Base-by-base conservation (phyloP, 2,888 invertebrate genomes). In the Trissolcus brochymenae region DNA sequence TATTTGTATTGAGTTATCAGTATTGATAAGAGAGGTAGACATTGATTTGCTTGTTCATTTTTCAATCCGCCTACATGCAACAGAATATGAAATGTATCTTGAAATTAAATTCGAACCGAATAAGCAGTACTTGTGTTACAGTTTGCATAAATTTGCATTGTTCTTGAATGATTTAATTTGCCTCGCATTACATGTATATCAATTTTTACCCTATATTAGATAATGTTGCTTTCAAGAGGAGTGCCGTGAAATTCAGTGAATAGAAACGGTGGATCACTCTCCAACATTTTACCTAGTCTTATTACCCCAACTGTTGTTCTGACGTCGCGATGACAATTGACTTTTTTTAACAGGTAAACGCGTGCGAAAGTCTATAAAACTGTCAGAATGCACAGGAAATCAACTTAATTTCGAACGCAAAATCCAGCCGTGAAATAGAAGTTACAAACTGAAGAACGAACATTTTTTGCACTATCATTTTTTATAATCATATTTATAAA, bases 101-200 rank as follows among this genome's bases (percentile, higher is more conserved):
- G 61, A 56, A 54, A 71, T 71, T 70, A 56, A 65, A 66, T 76
- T 71, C 46, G 60, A 76, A 70, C 62, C 56, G 70, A 61, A 60
- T 60, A 60, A 49, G 59, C 55, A 64, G 66, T 41, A 65, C 51
- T 71, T 70, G 70, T 70, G 55, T 66, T 56, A 50, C 56, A 46
- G 56, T 71, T 76, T 66, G 76, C 76, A 76, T 76, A 66, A 40
- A 71, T 76, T 76, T 76, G 70, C 75, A 75, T 75, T 75, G 75
- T 76, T 76, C 57, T 60, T 65, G 64, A 76, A 76, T 76, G 66
- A 71, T 76, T 71, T 65, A 64, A 75, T 76, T 68, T 66, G 56
- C 19, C 59, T 54, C 65, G 61, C 54, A 66, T 76, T 66, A 71
- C 70, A 76, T 70, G 55, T 71, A 66, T 73, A 73, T 66, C 60